Evolutionary conservation across 2,113 vertebrate genomes (phyloP), one percentile per base, ranked within the genome.

Genomic region (Gopherus evgoodei): DNA sequence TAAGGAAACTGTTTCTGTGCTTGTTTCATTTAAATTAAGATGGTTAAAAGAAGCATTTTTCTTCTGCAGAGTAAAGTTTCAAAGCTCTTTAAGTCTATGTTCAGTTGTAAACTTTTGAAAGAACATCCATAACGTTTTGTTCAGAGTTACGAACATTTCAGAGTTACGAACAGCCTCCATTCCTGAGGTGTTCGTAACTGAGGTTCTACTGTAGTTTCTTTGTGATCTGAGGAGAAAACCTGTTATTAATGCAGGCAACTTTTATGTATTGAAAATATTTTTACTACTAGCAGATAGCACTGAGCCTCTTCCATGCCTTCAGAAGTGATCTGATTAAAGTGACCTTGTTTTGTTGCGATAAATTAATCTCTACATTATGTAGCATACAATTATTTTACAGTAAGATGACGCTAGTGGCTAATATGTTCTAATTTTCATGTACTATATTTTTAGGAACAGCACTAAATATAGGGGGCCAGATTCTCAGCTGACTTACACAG

Each of bases 281-380:
- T 95, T 91, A 56, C 86, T 78, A 69, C 86, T 89, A 87, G 38
- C 42, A 91, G 22, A 82, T 16, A 93, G 90, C 47, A 84, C 57
- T 88, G 27, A 50, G 75, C 89, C n/a, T 84, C 90, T 93, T 80
- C 95, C 87, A 81, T 54, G 87, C 56, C 84, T 86, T 88, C 84
- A 72, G 93, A 72, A 89, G 35, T 94, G 90, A 83, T 93, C 87
- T 96, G 84, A 87, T 69, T 89, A 56, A 54, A 91, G 83, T 96
- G 95, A 93, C 62, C 89, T 83, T 95, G 54, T 65, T 97, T 83
- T 90, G 54, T 62, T 95, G 47, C 42, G 76, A 89, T 84, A 87
- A 90, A 91, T 69, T 12, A 1, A 56, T 90, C 96, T 92, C 94
- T 89, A 80, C 93, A 89, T 95, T 92, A 95, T 96, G 93, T 79